Base-by-base conservation (phyloP, 2,113 vertebrate genomes). In the Sinocyclocheilus maitianheensis region DNA sequence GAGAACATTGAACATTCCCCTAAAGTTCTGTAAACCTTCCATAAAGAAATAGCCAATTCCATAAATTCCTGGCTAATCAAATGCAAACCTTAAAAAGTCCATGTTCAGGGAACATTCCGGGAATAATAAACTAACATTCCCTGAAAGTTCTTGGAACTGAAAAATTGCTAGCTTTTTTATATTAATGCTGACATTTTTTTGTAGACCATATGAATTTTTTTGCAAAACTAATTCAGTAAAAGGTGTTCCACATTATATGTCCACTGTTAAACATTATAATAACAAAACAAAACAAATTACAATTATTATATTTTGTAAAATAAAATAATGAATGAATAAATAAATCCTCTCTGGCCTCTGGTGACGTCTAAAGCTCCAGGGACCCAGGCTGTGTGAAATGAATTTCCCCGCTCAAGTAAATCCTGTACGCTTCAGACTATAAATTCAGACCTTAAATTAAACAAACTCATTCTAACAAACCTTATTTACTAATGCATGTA, bases 341-440 rank as follows among this genome's bases (percentile, higher is more conserved):
- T 30, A 2, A 30, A 30, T 81, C 30, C 9, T 63, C 7, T 63
- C 37, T 24, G 37, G 18, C 37, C 34, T 53, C 24, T 22, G 7
- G 18, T 82, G 80, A 34, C 30, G 48, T 30, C 46, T 77, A 48
- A 20, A 26, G 40, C 60, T 81, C 79, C 8, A 26, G 11, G 18
- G 80, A 34, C 18, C 80, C 9, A 18, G 34, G 24, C 80, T 53
- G 46, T 82, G 63, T 53, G 63, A 82, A 82, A 82, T 82, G 16
- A 82, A 26, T 82, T 82, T 69, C 43, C 43, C 43, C 10, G 9
- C 79, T 81, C 63, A 71, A 82, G 4, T 71, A 82, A 82, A 51
- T 69, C 43, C 46, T 12, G 24, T 24, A 51, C 16, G 10, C 37
- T 30, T 81, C 79, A 65, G 43, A 26, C 62, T 30, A 67, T 67